phyloP scores from a whole-genome alignment of 2,797 vertebrate genomes.

The Xiphorhynchus erythropygius region DNA sequence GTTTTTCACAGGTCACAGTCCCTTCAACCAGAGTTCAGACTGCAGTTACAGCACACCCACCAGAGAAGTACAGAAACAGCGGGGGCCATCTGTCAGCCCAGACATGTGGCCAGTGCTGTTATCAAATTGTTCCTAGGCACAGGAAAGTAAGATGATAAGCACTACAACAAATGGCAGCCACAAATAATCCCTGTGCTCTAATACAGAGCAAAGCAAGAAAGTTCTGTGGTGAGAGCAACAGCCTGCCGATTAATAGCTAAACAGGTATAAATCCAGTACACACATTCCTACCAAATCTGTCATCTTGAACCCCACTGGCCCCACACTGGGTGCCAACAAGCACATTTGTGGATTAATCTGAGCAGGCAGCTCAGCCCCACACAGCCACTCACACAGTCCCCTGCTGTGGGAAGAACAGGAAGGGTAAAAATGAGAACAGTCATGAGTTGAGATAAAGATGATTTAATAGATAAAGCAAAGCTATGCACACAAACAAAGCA shows the following conservation, averaged over 20 bases:
- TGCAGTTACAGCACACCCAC: not conserved
- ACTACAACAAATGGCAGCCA: not conserved
- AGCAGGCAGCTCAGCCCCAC: not conserved
- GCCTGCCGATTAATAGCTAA: not conserved
- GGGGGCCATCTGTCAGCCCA: not conserved
- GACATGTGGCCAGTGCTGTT: not conserved
- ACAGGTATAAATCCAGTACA: not conserved
- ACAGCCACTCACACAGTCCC: fast-evolving
- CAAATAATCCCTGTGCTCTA: not conserved
- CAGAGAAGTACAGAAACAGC: not conserved
- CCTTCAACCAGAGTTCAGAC: not conserved
- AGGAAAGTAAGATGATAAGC: not conserved
- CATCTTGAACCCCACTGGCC: fast-evolving
- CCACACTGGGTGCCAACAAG: not conserved
- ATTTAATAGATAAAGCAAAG: not conserved
- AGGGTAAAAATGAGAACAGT: not conserved
- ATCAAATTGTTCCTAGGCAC: not conserved
- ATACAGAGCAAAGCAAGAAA: not conserved
- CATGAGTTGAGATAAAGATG: not conserved
- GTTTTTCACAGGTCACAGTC: not conserved
- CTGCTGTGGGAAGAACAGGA: fast-evolving
- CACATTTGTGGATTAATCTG: not conserved
- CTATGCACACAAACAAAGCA: not conserved
- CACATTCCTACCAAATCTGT: not conserved
- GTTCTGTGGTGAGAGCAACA: not conserved